A percentile compares a stretch with the other conserved stretches of the same genome.
Conservation (phyloP, 2,797 vertebrate genomes). For the Chanos chanos region DNA sequence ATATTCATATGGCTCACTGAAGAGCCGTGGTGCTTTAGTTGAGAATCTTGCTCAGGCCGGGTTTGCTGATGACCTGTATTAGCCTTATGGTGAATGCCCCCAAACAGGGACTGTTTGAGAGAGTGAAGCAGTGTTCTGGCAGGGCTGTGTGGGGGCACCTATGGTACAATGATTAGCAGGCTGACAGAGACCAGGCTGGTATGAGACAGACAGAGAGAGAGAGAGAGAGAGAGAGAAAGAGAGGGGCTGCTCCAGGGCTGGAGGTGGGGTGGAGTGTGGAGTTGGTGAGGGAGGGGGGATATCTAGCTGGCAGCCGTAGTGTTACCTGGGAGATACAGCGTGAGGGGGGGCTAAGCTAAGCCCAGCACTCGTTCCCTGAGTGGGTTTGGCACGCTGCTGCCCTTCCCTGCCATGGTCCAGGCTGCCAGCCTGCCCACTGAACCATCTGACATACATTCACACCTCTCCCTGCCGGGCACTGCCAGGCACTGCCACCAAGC, state of each 20-base stretch:
- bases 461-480: conserved; percentile 78
- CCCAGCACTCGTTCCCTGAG: conserved; percentile 53
- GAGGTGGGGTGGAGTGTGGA: conserved; percentile 1
- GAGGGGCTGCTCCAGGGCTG: conserved; percentile 34
- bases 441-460: conserved; percentile 96
- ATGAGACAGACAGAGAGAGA: conserved; percentile 16
- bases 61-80: too few relatives aligned
- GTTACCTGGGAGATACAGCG: conserved; percentile 44
- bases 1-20: too few relatives aligned
- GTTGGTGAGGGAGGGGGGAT: conserved; percentile 34
- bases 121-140: conserved; percentile 17
- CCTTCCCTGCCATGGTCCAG: conserved; percentile 61
- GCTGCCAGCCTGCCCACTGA: conserved; percentile 79
- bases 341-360: conserved; percentile 57
- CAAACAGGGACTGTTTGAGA: conserved; percentile 18
- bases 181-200: conserved; percentile 33
- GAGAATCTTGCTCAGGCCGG: too few relatives aligned
- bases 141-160: conserved; percentile 30
- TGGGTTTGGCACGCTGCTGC: conserved; percentile 60
- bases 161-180: conserved; percentile 38
- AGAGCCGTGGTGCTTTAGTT: too few relatives aligned
- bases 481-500: conserved; percentile 51
- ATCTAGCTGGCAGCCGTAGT: conserved; percentile 38
- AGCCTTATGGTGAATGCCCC: not conserved
- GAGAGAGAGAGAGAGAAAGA: not conserved